A percentile compares a stretch with the other conserved stretches of the same genome.
Evolutionary conservation across 2,113 vertebrate genomes (phyloP).

Genomic region (human (Homo sapiens)): GRCh38 chr1:173870501-173871000

Average conservation of each 20-base stretch:
- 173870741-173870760: conserved; percentile 86
- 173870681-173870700: conserved; percentile 83
- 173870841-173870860: conserved; percentile 93
- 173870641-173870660: conserved; percentile 85
- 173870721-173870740: conserved; percentile 86
- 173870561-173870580: conserved; percentile 99
- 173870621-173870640: conserved; percentile 90
- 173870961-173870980: conserved; percentile 97
- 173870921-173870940: conserved; percentile 87
- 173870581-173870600: conserved; percentile 97
- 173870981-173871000: conserved; percentile 93
- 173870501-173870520: conserved; percentile 96
- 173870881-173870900: conserved; percentile 97
- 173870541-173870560: conserved; percentile 99
- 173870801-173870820: conserved; percentile 92
- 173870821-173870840: conserved; percentile 89
- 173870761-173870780: conserved; percentile 87
- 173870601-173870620: conserved; percentile 97
- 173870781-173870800: conserved; percentile 92
- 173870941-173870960: conserved; percentile 91
- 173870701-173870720: conserved; percentile 86
- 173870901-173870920: conserved; percentile 86
- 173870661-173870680: conserved; percentile 86
- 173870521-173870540: conserved; percentile 98
- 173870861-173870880: conserved; percentile 95